Percentiles rank a stretch among this genome's conserved stretches.
These are phyloP conservation scores for Chloroclystis v-ata DNA, from an alignment of 2,888 invertebrate species.

Conservation along the genomic window DNA sequence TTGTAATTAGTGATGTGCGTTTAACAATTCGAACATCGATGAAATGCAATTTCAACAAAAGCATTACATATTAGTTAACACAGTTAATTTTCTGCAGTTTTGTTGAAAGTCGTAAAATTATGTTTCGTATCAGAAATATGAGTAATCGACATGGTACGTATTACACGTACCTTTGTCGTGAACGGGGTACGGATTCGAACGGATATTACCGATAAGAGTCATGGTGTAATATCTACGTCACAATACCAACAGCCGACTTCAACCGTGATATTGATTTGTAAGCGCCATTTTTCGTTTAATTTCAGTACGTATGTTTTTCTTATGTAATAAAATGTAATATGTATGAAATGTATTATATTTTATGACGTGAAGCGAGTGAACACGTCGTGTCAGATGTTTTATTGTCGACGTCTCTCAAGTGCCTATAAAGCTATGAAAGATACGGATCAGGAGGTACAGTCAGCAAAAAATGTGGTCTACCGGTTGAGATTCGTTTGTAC, in stretches of 20 bases:
- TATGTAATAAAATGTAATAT: slow-evolving; percentile 2
- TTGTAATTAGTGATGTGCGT: slow-evolving; percentile 33
- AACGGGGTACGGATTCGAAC: slow-evolving; percentile 1
- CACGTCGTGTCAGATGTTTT: slow-evolving; percentile 7
- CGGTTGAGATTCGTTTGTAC: too few species aligned
- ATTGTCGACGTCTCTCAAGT: slow-evolving; percentile 3
- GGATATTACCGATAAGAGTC: slow-evolving; percentile 14
- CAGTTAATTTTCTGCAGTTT: not conserved
- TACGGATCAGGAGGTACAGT: not conserved
- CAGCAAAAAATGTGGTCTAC: too few species aligned
- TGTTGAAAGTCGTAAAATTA: too few species aligned
- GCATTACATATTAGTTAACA: not conserved
- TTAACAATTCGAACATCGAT: slow-evolving; percentile 19
- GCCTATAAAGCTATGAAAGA: slow-evolving; percentile 1
- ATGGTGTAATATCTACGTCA: slow-evolving; percentile 18
- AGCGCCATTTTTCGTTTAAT: slow-evolving; percentile 11
- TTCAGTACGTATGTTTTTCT: slow-evolving; percentile 9
- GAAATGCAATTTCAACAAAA: slow-evolving; percentile 5
- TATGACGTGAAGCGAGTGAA: slow-evolving; percentile 6
- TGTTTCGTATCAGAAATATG: too few species aligned
- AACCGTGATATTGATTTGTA: slow-evolving; percentile 17
- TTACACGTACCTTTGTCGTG: slow-evolving; percentile 15
- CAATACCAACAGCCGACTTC: slow-evolving; percentile 10
- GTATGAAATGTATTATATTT: slow-evolving; percentile 11
- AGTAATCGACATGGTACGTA: slow-evolving; percentile 12